These are phyloP conservation scores for Etheostoma nigrum DNA, from an alignment of 2,797 vertebrate species.

Conservation along the genomic window DNA sequence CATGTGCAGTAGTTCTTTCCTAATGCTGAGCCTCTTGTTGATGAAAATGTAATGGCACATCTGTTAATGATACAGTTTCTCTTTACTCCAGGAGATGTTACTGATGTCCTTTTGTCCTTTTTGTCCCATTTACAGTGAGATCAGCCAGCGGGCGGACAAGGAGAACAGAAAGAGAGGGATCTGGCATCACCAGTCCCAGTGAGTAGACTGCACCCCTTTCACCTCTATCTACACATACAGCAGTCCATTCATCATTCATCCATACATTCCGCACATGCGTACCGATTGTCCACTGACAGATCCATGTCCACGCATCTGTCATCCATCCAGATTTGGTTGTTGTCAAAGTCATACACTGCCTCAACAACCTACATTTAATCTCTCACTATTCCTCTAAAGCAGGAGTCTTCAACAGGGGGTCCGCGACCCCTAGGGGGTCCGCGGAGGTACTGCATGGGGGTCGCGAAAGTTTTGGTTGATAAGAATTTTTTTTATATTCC, in stretches of 20 bases:
- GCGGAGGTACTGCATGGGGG: no score
- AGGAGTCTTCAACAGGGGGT: no score
- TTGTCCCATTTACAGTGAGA: slow-evolving; percentile 61
- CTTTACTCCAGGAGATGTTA: background rate
- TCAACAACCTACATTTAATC: background rate
- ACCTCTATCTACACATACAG: background rate
- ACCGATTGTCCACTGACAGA: background rate
- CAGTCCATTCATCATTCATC: background rate
- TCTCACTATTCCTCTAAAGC: slow-evolving; percentile 22
- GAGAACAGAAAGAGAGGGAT: slow-evolving; percentile 72
- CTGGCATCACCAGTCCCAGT: slow-evolving; percentile 77
- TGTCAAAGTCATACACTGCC: background rate
- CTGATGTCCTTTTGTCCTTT: slow-evolving; percentile 18
- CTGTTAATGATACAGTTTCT: background rate
- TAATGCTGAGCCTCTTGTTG: background rate
- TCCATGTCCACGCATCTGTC: background rate
- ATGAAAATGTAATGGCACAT: background rate
- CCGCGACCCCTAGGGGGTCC: no score
- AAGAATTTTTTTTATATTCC: no score
- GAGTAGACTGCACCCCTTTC: slow-evolving; percentile 47
- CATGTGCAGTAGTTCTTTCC: background rate
- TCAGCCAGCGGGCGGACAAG: slow-evolving; percentile 70
- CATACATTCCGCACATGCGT: background rate
- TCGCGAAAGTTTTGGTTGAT: no score
- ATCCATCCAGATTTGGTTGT: background rate